Percentiles rank a stretch among this genome's conserved stretches.
These are phyloP conservation scores for Apantesis nais DNA, from an alignment of 2,888 invertebrate genomes.

Conservation along the genomic window DNA sequence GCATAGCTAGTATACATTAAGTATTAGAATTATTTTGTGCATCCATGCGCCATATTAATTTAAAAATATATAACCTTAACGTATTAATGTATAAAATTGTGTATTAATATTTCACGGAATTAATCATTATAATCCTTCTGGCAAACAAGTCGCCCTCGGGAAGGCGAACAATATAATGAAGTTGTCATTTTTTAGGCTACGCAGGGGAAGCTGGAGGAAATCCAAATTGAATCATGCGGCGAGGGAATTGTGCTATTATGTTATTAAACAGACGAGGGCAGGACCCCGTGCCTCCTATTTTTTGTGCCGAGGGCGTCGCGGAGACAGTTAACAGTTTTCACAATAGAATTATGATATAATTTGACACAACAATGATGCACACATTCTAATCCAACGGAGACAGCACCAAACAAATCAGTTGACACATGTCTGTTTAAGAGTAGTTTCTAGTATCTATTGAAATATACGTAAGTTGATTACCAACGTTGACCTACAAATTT, in stretches of 20 bases:
- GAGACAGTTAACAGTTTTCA: slow-evolving; percentile 85
- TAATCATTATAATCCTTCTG: slow-evolving; percentile 85
- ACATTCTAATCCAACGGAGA: slow-evolving; percentile 39
- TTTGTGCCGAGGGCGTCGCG: slow-evolving; percentile 77
- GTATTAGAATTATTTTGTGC: too few relatives aligned
- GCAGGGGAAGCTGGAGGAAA: slow-evolving; percentile 86
- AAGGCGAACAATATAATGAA: slow-evolving; percentile 84
- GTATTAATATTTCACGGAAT: slow-evolving; percentile 85
- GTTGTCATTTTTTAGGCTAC: slow-evolving; percentile 85
- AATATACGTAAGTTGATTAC: neutral
- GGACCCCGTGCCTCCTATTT: slow-evolving; percentile 81
- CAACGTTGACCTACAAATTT: neutral
- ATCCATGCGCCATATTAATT: too few relatives aligned
- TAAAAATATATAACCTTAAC: too few relatives aligned
- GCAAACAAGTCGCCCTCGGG: slow-evolving; percentile 84
- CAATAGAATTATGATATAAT: slow-evolving; percentile 86
- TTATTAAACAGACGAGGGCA: slow-evolving; percentile 88
- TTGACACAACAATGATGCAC: slow-evolving; percentile 76
- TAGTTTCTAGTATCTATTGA: neutral
- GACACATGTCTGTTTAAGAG: slow-evolving; percentile 9
- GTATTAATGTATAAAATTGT: too few relatives aligned
- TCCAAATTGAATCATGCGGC: slow-evolving; percentile 89
- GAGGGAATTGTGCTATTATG: slow-evolving; percentile 89
- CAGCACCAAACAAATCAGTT: slow-evolving; percentile 27
- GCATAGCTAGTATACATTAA: too few relatives aligned